Evolutionary conservation across 2,113 vertebrate species (phyloP).

Genomic region (Ciconia stormi): DNA sequence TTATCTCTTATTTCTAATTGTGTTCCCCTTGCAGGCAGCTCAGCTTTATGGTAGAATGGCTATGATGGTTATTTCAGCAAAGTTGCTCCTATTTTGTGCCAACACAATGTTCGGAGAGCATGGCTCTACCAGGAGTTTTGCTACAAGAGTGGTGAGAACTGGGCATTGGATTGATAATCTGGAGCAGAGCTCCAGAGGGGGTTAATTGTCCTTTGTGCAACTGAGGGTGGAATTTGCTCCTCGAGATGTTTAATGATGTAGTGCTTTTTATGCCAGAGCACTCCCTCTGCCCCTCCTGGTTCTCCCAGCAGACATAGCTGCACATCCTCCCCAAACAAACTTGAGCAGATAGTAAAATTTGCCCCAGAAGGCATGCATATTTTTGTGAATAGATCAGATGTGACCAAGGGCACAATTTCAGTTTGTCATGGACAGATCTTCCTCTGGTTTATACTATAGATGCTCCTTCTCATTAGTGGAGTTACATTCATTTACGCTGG

Average conservation of each 20-base stretch:
- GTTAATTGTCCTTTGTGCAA: not conserved
- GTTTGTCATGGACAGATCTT: conserved; percentile 7
- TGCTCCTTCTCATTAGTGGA: not conserved
- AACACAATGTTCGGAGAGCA: accelerated
- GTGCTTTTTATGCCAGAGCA: not conserved
- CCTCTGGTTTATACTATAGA: not conserved
- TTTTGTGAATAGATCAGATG: conserved; percentile 42
- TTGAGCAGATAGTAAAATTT: conserved; percentile 6
- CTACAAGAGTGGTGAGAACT: not conserved
- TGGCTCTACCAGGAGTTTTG: not conserved
- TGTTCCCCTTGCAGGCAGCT: not conserved
- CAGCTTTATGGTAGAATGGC: not conserved
- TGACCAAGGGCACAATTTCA: conserved; percentile 20
- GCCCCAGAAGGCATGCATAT: conserved; percentile 19
- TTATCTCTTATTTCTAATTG: not conserved
- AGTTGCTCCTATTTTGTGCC: not conserved
- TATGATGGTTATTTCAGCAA: not conserved
- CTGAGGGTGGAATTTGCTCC: not conserved
- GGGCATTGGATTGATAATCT: not conserved
- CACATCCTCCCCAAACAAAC: not conserved
- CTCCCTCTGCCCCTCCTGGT: not conserved
- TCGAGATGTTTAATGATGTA: not conserved
- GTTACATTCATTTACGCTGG: conserved; percentile 18
- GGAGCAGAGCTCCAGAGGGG: not conserved
- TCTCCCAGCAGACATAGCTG: not conserved